Evolutionary conservation across 2,888 invertebrate species (phyloP).

Genomic region (Clepsis dumicolana): DNA sequence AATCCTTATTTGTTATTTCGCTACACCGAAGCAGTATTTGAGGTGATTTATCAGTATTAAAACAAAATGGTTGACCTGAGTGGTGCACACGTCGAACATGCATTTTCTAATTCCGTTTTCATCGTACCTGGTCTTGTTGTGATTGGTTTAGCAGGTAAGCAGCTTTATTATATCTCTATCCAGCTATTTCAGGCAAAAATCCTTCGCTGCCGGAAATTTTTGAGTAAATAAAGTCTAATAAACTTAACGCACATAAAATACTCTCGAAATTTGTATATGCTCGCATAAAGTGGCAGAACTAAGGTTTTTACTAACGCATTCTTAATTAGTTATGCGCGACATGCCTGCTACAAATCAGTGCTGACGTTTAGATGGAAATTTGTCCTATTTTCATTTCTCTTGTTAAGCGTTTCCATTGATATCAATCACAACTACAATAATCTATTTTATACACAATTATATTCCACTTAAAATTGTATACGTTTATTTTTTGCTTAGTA

Average conservation of each 20-base stretch:
- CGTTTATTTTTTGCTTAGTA: too few relatives aligned
- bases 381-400: neutral
- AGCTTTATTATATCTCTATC: constrained; percentile 43
- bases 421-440: too few relatives aligned
- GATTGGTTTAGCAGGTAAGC: constrained; percentile 91
- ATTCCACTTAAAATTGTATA: too few relatives aligned
- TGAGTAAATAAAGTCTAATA: neutral
- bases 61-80: constrained; percentile 93
- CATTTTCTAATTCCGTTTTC: constrained; percentile 95
- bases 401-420: too few relatives aligned
- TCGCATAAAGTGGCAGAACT: neutral
- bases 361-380: neutral
- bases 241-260: neutral
- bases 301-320: neutral
- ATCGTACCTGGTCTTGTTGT: constrained; percentile 94
- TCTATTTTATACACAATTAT: too few relatives aligned
- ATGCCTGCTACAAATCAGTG: neutral
- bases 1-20: neutral
- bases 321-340: neutral
- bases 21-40: constrained; percentile 59
- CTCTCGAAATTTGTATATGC: neutral
- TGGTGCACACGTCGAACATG: constrained; percentile 93
- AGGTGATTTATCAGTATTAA: constrained; percentile 60
- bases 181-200: neutral
- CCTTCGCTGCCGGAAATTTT: neutral